These are phyloP conservation scores for Labia minor DNA, from an alignment of 2,888 invertebrate species.

Conservation along the genomic window DNA sequence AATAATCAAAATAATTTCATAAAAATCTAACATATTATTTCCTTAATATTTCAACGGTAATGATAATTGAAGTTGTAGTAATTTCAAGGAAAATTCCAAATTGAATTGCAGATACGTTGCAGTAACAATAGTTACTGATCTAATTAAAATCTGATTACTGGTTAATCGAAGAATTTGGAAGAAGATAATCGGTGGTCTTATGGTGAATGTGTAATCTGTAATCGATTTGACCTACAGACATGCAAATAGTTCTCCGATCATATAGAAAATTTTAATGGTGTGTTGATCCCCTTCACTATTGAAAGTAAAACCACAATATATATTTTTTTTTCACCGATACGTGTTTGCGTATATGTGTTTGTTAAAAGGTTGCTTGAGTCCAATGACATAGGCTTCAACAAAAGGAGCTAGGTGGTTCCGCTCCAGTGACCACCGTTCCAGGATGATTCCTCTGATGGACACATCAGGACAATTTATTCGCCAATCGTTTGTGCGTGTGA, in stretches of 20 bases:
- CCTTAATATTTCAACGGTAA: too few species aligned
- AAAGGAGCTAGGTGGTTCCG: background rate
- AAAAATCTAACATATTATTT: too few species aligned
- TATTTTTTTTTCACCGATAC: background rate
- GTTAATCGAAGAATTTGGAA: too few species aligned
- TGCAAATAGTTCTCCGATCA: background rate
- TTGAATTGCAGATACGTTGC: too few species aligned
- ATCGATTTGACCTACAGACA: conserved; percentile 13
- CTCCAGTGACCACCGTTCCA: background rate
- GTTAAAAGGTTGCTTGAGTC: conserved; percentile 2
- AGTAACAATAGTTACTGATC: too few species aligned
- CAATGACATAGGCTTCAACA: background rate
- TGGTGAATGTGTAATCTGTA: too few species aligned
- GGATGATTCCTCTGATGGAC: background rate
- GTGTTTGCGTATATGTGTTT: background rate
- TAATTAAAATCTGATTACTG: too few species aligned
- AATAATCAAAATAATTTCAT: too few species aligned
- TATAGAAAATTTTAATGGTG: background rate
- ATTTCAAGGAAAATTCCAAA: too few species aligned
- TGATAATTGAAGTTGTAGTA: too few species aligned
- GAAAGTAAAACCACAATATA: background rate
- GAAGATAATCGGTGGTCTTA: too few species aligned
- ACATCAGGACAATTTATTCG: background rate
- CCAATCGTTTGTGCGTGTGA: too few species aligned
- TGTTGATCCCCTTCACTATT: background rate